Evolutionary conservation across 2,888 invertebrate species (phyloP), one percentile per base, ranked within the genome.

Genomic region (Rhingia rostrata): DNA sequence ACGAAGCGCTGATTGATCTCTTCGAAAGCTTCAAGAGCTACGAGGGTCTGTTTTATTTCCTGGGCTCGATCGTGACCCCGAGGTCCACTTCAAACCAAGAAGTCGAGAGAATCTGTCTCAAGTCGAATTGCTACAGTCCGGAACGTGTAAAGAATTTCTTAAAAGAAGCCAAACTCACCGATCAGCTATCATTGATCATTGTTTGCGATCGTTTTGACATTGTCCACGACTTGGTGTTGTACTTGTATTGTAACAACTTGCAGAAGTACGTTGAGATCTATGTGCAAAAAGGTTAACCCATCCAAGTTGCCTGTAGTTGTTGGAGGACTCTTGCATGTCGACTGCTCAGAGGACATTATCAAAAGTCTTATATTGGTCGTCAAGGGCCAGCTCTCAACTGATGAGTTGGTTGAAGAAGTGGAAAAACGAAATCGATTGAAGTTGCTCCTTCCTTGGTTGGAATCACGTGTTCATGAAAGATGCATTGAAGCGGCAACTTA

Each of bases 211-310:
- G 99, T 86, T 99, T 99, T 92, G 99, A 99, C 92, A 99, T 99
- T 91, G 99, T 99, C 1, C 99, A 99, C 92, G 99, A 99, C 92
- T 93, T 98, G 80, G 99, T 99, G 22, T 94, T 99, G 63, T 99
- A 99, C 90, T 93, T 99, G 86, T 99, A 99, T 92, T 95, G 99
- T 86, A 99, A 99, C 92, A 98, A 97, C 90, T 93, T 99, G 87
- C 99, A 99, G 92, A 99, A 99, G 91, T 99, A 99, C 92, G 99
- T 99, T 89, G 99, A 99, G 92, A 99, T 99, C 88, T 99, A 99
- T 91, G 99, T 99, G 66, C 99, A 99, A 92, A n/a, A 99, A 99
- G 94, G 98, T 99, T 69, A 99, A 99, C 92, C 98, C 99, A 2
- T 98, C 98, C 0, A 96, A 99, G 88, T 93, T 99, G 88, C 99